These are phyloP conservation scores for Corbicula japonica DNA, from an alignment of 2,888 invertebrate species.

Conservation along the genomic window DNA sequence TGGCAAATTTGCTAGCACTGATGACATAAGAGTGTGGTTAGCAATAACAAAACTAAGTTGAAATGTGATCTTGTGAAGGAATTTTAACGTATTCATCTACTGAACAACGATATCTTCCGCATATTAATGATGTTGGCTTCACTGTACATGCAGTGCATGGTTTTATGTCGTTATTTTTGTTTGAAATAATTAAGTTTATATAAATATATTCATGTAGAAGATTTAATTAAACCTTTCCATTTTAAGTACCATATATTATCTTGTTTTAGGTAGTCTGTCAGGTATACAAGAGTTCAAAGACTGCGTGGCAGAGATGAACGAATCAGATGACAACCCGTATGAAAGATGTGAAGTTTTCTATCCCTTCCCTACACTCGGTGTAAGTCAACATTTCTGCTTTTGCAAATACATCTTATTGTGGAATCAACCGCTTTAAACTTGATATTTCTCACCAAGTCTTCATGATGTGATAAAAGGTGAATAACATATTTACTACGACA, in stretches of 20 bases:
- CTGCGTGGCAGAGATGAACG: conserved; percentile 45
- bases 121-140: background rate
- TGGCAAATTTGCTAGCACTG: no score
- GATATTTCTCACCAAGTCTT: background rate
- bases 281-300: conserved; percentile 58
- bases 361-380: conserved; percentile 73
- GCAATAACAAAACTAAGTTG: no score
- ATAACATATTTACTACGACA: background rate
- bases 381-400: conserved; percentile 31
- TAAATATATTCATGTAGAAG: no score
- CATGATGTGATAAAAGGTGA: background rate
- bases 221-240: no score
- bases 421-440: background rate
- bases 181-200: no score
- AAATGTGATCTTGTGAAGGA: no score
- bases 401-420: background rate
- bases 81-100: no score
- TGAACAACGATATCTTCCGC: no score
- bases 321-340: conserved; percentile 71
- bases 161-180: no score
- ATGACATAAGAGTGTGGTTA: no score
- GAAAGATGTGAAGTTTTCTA: conserved; percentile 74
- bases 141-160: background rate
- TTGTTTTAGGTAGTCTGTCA: conserved; percentile 31
- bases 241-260: no score